Percentiles rank a stretch among this genome's conserved stretches.
Conservation (phyloP, 2,888 invertebrate species). For the Pyrocoelia pectoralis region DNA sequence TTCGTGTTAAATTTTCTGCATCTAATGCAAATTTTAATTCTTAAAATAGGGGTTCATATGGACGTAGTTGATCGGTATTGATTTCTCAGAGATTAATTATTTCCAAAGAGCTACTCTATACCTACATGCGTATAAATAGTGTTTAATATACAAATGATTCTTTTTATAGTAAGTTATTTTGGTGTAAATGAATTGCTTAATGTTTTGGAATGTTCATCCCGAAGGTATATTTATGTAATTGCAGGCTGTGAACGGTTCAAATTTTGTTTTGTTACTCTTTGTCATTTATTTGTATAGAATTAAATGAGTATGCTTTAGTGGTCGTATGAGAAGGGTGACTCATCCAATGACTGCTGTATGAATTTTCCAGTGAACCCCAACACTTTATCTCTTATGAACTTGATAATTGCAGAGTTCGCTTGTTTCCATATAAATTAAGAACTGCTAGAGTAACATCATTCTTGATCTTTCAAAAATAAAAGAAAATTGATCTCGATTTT, state of each 20-base stretch:
- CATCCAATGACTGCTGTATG: conserved; percentile 39
- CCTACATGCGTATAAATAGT: background rate
- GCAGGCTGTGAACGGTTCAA: conserved; percentile 30
- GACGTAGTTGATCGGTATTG: too few relatives aligned
- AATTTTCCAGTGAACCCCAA: conserved; percentile 36
- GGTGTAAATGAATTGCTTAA: conserved; percentile 39
- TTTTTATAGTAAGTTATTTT: conserved; percentile 1
- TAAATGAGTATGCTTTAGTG: conserved; percentile 37
- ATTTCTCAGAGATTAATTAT: too few relatives aligned
- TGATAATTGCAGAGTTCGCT: too few relatives aligned
- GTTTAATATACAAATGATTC: conserved; percentile 1
- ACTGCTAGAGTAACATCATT: too few relatives aligned
- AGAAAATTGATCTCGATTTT: background rate
- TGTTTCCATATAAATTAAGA: too few relatives aligned
- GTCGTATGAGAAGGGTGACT: conserved; percentile 41
- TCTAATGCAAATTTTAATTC: too few relatives aligned
- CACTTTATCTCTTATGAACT: conserved; percentile 6
- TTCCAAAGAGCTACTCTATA: background rate
- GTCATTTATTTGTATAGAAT: conserved; percentile 41
- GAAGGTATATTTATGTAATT: conserved; percentile 42
- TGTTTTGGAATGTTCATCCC: conserved; percentile 47
- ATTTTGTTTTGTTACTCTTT: conserved; percentile 41
- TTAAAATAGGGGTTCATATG: too few relatives aligned
- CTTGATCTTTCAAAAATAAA: too few relatives aligned
- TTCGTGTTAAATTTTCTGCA: too few relatives aligned